Evolutionary conservation across 2,797 vertebrate genomes (phyloP).

Genomic region (Astyanax mexicanus): DNA sequence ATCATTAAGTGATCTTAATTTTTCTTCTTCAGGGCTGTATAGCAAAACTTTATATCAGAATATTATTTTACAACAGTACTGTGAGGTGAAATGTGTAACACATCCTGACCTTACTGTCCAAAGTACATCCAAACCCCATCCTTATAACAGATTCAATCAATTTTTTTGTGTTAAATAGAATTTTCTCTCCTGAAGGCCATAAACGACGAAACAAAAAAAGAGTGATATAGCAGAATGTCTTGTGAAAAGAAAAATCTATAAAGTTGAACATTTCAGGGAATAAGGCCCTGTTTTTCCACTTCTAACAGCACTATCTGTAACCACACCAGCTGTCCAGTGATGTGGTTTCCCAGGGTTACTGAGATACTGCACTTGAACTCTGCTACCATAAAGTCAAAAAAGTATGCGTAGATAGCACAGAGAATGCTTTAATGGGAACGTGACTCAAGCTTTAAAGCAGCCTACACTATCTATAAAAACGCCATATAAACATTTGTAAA

Average conservation of each 20-base stretch:
- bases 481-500: background rate
- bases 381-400: conserved; percentile 56
- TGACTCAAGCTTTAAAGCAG: conserved; percentile 9
- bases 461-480: background rate
- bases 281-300: conserved; percentile 37
- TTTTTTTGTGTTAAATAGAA: background rate
- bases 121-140: background rate
- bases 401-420: conserved; percentile 28
- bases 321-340: conserved; percentile 58
- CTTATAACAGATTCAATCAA: background rate
- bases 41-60: too few species aligned
- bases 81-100: background rate
- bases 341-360: conserved; percentile 62
- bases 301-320: conserved; percentile 49
- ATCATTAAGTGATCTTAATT: too few species aligned
- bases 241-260: conserved; percentile 36
- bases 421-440: background rate
- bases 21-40: too few species aligned
- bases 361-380: conserved; percentile 69
- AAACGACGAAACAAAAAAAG: background rate
- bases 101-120: background rate
- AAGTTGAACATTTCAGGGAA: conserved; percentile 69
- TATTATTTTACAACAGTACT: background rate
- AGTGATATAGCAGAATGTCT: background rate
- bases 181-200: background rate